A percentile compares a stretch with the other conserved stretches of the same genome.
phyloP scores from a whole-genome alignment of 2,888 invertebrate species.

The Acleris laterana region DNA sequence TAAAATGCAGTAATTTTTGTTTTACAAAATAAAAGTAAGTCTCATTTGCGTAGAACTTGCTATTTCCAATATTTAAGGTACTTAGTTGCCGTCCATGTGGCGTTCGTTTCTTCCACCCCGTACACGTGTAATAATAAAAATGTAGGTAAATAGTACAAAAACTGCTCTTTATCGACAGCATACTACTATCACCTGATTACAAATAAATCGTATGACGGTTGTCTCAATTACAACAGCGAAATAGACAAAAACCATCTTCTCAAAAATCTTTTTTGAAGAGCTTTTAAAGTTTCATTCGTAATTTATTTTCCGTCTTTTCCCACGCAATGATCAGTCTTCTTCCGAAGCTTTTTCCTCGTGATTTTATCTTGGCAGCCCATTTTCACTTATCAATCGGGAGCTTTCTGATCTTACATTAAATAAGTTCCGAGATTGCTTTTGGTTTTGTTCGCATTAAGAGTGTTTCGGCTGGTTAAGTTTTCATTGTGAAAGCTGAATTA shows the following conservation, averaged over 20 bases:
- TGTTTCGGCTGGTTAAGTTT: constrained; percentile 2
- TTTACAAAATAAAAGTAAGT: too few species aligned
- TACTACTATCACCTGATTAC: too few species aligned
- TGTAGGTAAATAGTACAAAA: too few species aligned
- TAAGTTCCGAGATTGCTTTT: constrained; percentile 23
- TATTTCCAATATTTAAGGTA: too few species aligned
- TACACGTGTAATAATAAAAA: too few species aligned
- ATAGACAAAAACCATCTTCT: background rate
- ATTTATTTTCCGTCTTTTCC: constrained; percentile 22
- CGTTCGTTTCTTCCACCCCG: too few species aligned
- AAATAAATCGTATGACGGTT: too few species aligned
- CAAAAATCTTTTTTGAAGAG: background rate
- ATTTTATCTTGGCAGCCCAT: constrained; percentile 23
- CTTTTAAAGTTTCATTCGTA: constrained; percentile 19
- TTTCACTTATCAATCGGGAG: constrained; percentile 27
- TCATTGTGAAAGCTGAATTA: background rate
- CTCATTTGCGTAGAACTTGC: too few species aligned
- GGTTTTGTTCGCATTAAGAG: constrained; percentile 1
- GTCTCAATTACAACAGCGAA: too few species aligned
- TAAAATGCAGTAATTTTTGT: too few species aligned
- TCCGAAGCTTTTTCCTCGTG: constrained; percentile 20
- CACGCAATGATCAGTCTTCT: constrained; percentile 8
- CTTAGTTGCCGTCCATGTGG: too few species aligned
- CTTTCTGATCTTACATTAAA: constrained; percentile 19
- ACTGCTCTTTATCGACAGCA: too few species aligned